phyloP scores from a whole-genome alignment of 2,797 vertebrate genomes.

The Xyrichtys novacula region DNA sequence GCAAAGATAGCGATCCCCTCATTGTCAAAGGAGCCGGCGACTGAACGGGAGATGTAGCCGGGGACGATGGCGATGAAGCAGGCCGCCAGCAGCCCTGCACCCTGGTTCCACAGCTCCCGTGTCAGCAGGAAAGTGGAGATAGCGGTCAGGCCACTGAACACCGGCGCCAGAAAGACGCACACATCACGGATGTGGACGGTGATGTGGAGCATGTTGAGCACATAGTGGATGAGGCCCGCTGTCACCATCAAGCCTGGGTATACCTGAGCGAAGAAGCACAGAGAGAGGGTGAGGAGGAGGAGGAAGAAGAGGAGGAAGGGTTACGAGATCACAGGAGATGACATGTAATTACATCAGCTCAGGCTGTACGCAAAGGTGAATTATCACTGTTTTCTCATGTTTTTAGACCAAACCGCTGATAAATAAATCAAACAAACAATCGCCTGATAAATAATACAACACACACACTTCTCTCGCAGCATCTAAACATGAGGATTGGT shows the following conservation, averaged over 20 bases:
- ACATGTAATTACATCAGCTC: not conserved
- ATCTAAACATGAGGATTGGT: not conserved
- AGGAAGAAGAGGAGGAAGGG: not conserved
- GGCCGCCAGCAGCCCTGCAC: conserved; percentile 95
- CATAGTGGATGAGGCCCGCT: conserved; percentile 96
- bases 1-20: conserved; percentile 99
- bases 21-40: conserved; percentile 98
- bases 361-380: not conserved
- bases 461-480: not conserved
- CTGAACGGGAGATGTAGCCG: conserved; percentile 97
- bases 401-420: not conserved
- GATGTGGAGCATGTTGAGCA: conserved; percentile 96
- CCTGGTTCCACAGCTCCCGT: conserved; percentile 98
- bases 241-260: conserved; percentile 99
- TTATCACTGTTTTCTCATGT: not conserved
- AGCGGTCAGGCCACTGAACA: conserved; percentile 97
- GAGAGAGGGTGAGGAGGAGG: not conserved
- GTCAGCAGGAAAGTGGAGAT: conserved; percentile 98
- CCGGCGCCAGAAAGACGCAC: conserved; percentile 96
- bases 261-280: conserved; percentile 79
- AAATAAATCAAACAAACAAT: not conserved
- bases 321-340: not conserved
- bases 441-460: not conserved
- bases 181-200: conserved; percentile 98
- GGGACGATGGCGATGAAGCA: conserved; percentile 99